phyloP scores from a whole-genome alignment of 2,797 vertebrate species.

The Astyanax mexicanus region DNA sequence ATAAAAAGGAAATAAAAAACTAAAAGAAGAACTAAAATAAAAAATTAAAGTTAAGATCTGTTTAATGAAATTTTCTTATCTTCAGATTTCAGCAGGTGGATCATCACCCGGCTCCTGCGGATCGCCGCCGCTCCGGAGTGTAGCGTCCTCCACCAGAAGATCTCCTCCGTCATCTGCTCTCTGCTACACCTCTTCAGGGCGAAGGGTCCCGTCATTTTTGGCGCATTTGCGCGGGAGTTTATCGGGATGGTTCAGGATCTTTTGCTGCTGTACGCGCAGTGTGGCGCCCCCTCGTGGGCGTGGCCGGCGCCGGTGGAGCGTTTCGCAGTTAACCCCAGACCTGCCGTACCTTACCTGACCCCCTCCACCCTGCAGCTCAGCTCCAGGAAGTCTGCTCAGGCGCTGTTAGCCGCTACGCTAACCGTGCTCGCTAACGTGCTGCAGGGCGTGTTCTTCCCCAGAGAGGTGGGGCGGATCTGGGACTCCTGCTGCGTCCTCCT shows the following conservation, averaged over 20 bases:
- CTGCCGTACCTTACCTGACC: constrained; percentile 79
- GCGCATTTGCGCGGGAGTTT: constrained; percentile 83
- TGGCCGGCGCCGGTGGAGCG: constrained; percentile 85
- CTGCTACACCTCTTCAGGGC: constrained; percentile 90
- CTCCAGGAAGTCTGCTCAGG: constrained; percentile 82
- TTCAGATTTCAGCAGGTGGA: constrained; percentile 95
- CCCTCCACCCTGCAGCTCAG: constrained; percentile 80
- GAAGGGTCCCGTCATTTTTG: constrained; percentile 84
- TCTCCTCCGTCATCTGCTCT: constrained; percentile 87
- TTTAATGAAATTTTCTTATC: no score
- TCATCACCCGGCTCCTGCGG: constrained; percentile 87
- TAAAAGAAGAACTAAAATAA: no score
- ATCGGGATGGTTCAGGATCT: constrained; percentile 85
- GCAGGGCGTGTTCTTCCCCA: constrained; percentile 83
- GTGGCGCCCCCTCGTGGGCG: constrained; percentile 47
- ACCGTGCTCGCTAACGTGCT: constrained; percentile 79
- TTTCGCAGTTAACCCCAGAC: constrained; percentile 75
- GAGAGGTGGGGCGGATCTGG: constrained; percentile 84
- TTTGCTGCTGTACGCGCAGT: constrained; percentile 16
- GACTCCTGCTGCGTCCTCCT: constrained; percentile 85
- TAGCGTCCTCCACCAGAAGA: constrained; percentile 82
- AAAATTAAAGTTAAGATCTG: no score
- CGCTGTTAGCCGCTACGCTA: constrained; percentile 78
- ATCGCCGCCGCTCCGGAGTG: constrained; percentile 91
- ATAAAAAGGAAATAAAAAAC: no score